Conservation (phyloP, 2,113 vertebrate species). For the Ciconia stormi region DNA sequence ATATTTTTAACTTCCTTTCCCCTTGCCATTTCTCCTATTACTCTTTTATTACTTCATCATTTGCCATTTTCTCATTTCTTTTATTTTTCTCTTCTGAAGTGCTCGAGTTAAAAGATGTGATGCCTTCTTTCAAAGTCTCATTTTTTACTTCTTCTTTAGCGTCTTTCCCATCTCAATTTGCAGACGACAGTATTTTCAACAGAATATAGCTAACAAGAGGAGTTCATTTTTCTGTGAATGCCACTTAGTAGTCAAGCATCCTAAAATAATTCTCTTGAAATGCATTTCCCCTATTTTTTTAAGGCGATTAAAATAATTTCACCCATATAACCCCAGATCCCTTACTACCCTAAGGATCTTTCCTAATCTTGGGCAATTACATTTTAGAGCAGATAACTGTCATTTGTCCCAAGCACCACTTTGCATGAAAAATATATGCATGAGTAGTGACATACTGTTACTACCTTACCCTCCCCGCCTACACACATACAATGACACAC, state of each 20-base stretch:
- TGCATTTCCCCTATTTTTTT: background rate
- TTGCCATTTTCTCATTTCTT: background rate
- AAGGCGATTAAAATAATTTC: background rate
- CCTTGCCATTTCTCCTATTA: background rate
- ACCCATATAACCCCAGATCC: background rate
- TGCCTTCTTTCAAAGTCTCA: background rate
- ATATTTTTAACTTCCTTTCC: background rate
- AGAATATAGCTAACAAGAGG: background rate
- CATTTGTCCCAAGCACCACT: background rate
- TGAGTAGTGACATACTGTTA: background rate
- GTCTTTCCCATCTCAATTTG: background rate
- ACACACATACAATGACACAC: background rate
- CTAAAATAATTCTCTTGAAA: background rate
- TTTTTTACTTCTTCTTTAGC: background rate
- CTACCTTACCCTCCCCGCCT: background rate
- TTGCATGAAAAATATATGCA: background rate
- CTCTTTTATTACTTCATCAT: background rate
- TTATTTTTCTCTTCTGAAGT: background rate
- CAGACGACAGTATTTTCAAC: background rate
- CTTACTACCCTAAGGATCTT: background rate
- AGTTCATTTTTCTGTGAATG: background rate
- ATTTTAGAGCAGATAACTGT: background rate
- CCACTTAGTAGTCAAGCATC: background rate
- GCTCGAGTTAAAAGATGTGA: background rate
- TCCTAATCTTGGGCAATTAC: background rate